Percentiles rank a stretch among this genome's conserved stretches.
These are phyloP conservation scores for Xestia rhomboidea DNA, from an alignment of 2,888 invertebrate genomes.

Conservation along the genomic window DNA sequence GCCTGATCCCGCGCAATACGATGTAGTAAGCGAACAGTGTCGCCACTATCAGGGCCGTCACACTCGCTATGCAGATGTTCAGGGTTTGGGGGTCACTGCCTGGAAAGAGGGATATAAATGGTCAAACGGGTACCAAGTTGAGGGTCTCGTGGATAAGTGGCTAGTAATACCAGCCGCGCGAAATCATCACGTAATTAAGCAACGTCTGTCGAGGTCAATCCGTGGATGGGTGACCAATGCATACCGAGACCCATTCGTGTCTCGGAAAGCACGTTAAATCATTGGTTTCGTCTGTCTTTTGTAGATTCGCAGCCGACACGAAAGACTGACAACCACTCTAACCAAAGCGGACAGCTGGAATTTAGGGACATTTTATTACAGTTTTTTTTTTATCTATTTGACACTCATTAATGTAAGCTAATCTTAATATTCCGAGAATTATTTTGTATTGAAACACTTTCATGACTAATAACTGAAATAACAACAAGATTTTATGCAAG, in stretches of 20 bases:
- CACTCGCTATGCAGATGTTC: slow-evolving; percentile 86
- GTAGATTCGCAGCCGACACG: not conserved
- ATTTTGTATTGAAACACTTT: not conserved
- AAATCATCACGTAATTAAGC: not conserved
- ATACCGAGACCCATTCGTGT: not conserved
- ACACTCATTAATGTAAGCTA: not conserved
- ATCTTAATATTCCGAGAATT: not conserved
- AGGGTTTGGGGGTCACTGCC: slow-evolving; percentile 79
- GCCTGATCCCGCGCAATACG: slow-evolving; percentile 77
- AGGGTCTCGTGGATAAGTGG: not conserved
- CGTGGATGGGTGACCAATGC: not conserved
- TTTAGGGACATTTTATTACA: not conserved
- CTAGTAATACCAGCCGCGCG: not conserved
- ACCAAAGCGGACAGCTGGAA: not conserved
- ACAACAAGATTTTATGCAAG: not conserved
- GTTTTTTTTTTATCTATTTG: not conserved
- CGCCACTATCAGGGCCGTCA: slow-evolving; percentile 83
- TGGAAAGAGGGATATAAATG: slow-evolving; percentile 57
- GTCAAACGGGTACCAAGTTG: slow-evolving; percentile 1
- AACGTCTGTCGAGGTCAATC: not conserved
- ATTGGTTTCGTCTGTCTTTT: not conserved
- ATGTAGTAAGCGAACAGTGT: slow-evolving; percentile 85
- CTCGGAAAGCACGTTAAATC: not conserved
- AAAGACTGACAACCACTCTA: not conserved
- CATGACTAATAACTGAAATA: not conserved